phyloP scores from a whole-genome alignment of 2,113 vertebrate genomes.

The Thryonomys swinderianus region DNA sequence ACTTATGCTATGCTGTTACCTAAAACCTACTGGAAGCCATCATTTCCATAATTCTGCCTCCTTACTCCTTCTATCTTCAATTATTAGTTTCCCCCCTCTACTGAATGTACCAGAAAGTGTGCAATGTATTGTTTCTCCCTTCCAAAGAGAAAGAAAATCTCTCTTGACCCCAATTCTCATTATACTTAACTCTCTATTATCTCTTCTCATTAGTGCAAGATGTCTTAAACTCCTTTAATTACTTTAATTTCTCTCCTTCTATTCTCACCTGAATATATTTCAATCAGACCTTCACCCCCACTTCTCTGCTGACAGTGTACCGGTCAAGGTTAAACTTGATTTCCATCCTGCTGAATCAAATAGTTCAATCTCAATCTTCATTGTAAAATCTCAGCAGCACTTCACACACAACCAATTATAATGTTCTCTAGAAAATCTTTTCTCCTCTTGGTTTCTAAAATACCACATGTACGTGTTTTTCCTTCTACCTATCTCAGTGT shows the following conservation, averaged over 20 bases:
- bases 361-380: not conserved
- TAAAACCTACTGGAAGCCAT: not conserved
- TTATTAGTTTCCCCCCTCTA: not conserved
- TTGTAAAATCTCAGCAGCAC: slow-evolving; percentile 36
- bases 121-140: not conserved
- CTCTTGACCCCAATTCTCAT: slow-evolving; percentile 22
- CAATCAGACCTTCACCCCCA: not conserved
- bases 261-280: not conserved
- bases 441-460: slow-evolving; percentile 1
- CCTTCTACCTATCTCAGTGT: not conserved
- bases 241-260: slow-evolving; percentile 28
- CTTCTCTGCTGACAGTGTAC: not conserved
- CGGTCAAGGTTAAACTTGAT: slow-evolving; percentile 55
- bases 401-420: not conserved
- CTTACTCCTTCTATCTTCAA: not conserved
- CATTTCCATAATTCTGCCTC: not conserved
- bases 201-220: slow-evolving; percentile 11
- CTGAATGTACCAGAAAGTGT: not conserved
- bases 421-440: not conserved
- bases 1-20: not conserved
- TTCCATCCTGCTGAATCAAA: slow-evolving; percentile 4
- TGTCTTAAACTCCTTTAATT: slow-evolving; percentile 18
- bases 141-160: not conserved
- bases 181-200: slow-evolving; percentile 45
- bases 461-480: not conserved